Percentiles rank a stretch among this genome's conserved stretches.
Evolutionary conservation across 1,140 invertebrate species (phyloP).

Genomic region (Argopecten irradians): DNA sequence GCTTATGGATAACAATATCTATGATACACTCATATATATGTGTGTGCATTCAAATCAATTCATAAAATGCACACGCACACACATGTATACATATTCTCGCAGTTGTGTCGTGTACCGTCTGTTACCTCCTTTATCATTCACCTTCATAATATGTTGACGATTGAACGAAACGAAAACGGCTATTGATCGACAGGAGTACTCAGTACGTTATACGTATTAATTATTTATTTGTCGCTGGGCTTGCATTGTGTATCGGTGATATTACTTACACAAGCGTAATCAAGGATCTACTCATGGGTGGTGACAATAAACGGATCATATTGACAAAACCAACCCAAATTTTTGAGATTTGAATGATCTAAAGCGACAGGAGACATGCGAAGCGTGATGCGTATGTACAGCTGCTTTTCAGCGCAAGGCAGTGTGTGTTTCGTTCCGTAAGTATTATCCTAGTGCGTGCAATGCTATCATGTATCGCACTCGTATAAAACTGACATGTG

Average conservation of each 20-base stretch:
- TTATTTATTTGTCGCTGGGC: slow-evolving; percentile 53
- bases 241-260: slow-evolving; percentile 35
- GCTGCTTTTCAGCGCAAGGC: neutral
- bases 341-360: neutral
- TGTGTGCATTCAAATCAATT: neutral
- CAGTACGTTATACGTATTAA: slow-evolving; percentile 43
- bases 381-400: neutral
- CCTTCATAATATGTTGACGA: slow-evolving; percentile 14
- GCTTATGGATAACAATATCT: neutral
- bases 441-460: slow-evolving; percentile 20
- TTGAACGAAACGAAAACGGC: slow-evolving; percentile 16
- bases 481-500: slow-evolving; percentile 21
- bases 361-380: slow-evolving; percentile 32
- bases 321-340: neutral
- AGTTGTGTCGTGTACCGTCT: neutral
- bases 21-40: neutral
- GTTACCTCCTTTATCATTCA: neutral
- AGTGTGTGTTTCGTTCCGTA: slow-evolving; percentile 20
- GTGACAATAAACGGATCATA: neutral
- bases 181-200: neutral
- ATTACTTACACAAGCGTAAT: slow-evolving; percentile 38
- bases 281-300: neutral
- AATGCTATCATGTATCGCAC: slow-evolving; percentile 21
- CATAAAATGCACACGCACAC: neutral
- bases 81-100: neutral